Base-by-base conservation (phyloP, 2,113 vertebrate species). In the Pungitius pungitius region DNA sequence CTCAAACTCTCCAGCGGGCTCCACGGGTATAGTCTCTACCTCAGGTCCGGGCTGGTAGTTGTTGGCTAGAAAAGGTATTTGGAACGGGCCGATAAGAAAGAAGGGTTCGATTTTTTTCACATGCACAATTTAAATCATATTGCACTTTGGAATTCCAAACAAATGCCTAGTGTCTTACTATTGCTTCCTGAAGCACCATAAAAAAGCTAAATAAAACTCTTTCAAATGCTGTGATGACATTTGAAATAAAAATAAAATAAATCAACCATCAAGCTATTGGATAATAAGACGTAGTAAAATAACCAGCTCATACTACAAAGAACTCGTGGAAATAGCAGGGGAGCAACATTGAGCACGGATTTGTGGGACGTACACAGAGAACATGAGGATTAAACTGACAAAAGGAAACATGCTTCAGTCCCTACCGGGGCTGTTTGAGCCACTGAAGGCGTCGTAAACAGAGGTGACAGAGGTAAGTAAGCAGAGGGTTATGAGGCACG, bases 61-160 rank as follows among this genome's bases (percentile, higher is more conserved):
- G 95, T 93, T 94, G 95, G 95, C 95, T 97, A 96, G 94, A 95
- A 96, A 75, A 95, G n/a, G 95, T 95, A 96, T 95, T 86, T 26
- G 75, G 90, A 84, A 94, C 87, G 94, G n/a, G 94, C 96, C 95
- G 94, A 96, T 96, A 94, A 96, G 94, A 81, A 94, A 78, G 90
- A 81, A 94, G 78, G 90, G 93, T 71, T 90, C 80, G 72, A 83
- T 30, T 30, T 30, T 75, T 83, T 79, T 81, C 8, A 81, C 84
- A 90, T 92, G 86, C 87, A 92, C 77, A 92, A 69, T 79, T 85
- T 73, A 85, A 81, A 86, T 85, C 74, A 80, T 87, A 89, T 89
- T 91, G 85, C 83, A 89, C 84, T 73, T 63, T 85, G 56, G 67
- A 80, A 67, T 84, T 85, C 69, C 64, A 30, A 60, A 73, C 66